These are phyloP conservation scores for Polyodon spathula DNA, from an alignment of 2,113 vertebrate species.

Conservation along the genomic window DNA sequence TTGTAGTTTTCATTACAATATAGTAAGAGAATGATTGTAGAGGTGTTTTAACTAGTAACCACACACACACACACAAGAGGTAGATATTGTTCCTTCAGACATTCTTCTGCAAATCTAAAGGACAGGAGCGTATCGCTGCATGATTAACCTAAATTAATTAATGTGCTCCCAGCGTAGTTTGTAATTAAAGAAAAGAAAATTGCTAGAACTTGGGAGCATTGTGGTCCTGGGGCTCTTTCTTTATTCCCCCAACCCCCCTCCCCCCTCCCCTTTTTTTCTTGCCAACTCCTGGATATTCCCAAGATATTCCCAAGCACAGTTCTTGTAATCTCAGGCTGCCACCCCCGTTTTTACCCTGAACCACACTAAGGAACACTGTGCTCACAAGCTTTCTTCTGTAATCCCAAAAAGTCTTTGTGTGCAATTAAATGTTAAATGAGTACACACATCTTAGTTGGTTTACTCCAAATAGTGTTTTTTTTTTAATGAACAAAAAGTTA, in stretches of 20 bases:
- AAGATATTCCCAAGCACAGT: background rate
- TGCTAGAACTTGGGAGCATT: background rate
- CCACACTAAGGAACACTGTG: no score
- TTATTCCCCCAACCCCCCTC: background rate
- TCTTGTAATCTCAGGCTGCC: no score
- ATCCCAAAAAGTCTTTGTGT: no score
- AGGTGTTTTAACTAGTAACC: no score
- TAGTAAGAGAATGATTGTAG: no score
- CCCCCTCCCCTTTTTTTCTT: background rate
- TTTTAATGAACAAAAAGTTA: no score
- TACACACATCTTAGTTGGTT: no score
- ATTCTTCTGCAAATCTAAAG: slow-evolving; percentile 11
- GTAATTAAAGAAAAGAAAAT: slow-evolving; percentile 11
- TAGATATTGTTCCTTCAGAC: background rate
- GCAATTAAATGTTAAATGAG: no score
- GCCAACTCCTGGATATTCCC: no score
- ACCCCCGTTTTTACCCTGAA: no score
- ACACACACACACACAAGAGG: background rate
- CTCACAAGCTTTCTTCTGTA: background rate
- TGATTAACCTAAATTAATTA: slow-evolving; percentile 13
- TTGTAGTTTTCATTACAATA: no score
- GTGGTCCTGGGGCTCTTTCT: background rate
- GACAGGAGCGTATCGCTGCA: background rate
- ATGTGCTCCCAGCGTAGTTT: slow-evolving; percentile 4
- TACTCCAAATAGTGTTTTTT: no score